Percentiles rank a stretch among this genome's conserved stretches.
These are phyloP conservation scores for Microdon myrmicae DNA, from an alignment of 2,888 invertebrate species.

Conservation along the genomic window DNA sequence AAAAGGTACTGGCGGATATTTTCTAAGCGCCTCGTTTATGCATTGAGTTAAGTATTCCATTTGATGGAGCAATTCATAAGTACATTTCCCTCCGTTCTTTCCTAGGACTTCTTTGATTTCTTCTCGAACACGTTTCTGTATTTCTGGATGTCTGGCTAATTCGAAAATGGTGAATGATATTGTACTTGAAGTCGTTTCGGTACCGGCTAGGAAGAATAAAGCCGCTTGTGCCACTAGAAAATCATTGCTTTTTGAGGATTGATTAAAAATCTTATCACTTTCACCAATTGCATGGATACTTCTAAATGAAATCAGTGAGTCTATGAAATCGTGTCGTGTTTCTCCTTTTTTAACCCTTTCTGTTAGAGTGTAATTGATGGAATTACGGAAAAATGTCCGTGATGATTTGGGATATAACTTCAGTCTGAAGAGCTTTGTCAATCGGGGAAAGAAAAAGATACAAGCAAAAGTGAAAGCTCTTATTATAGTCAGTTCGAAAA, in stretches of 20 bases:
- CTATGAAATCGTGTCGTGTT: conserved; percentile 69
- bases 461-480: no score
- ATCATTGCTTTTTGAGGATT: conserved; percentile 55
- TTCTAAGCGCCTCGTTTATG: conserved; percentile 46
- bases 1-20: conserved; percentile 55
- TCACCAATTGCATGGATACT: no score
- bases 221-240: conserved; percentile 53
- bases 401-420: no score
- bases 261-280: no score
- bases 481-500: conserved; percentile 52
- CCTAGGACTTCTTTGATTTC: conserved; percentile 60
- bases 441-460: no score
- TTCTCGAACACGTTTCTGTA: conserved; percentile 59
- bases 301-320: conserved; percentile 68
- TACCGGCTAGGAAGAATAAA: conserved; percentile 53
- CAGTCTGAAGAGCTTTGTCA: no score
- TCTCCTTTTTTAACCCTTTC: no score
- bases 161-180: conserved; percentile 61
- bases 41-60: conserved; percentile 64
- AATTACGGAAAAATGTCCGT: no score
- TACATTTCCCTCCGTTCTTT: conserved; percentile 57
- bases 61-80: conserved; percentile 59
- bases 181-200: conserved; percentile 57
- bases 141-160: conserved; percentile 58
- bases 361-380: no score